Evolutionary conservation across 1,140 invertebrate genomes (phyloP).

Genomic region (Lepidotrigona ventralis): DNA sequence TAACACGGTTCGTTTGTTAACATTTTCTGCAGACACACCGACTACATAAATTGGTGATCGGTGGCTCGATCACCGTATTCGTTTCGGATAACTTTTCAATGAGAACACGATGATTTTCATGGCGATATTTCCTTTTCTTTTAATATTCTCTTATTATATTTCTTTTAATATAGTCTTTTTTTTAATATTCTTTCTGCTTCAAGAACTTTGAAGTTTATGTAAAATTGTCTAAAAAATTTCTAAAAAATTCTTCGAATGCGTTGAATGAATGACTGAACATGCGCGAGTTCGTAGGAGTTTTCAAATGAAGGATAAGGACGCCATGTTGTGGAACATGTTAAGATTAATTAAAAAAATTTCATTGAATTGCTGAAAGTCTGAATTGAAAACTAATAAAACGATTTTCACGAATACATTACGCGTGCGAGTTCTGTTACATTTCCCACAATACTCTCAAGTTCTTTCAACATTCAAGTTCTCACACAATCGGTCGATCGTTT

Average conservation of each 20-base stretch:
- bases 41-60: not conserved
- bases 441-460: too few species aligned
- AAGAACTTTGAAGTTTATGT: not conserved
- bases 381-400: too few species aligned
- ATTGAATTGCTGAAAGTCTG: too few species aligned
- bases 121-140: not conserved
- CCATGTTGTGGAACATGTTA: too few species aligned
- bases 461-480: too few species aligned
- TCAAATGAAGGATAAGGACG: not conserved
- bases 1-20: not conserved
- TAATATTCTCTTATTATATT: too few species aligned
- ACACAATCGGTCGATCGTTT: too few species aligned
- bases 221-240: not conserved
- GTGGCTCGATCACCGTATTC: not conserved
- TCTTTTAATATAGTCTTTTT: too few species aligned
- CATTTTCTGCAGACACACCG: not conserved
- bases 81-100: not conserved
- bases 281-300: not conserved
- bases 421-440: too few species aligned
- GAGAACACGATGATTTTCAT: not conserved
- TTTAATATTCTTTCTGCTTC: not conserved
- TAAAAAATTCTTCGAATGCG: too few species aligned
- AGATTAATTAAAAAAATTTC: too few species aligned
- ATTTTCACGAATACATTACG: too few species aligned
- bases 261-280: not conserved